Percentiles rank a stretch among this genome's conserved stretches.
Evolutionary conservation across 2,797 vertebrate species (phyloP).

Genomic region (Semaprochilodus insignis): DNA sequence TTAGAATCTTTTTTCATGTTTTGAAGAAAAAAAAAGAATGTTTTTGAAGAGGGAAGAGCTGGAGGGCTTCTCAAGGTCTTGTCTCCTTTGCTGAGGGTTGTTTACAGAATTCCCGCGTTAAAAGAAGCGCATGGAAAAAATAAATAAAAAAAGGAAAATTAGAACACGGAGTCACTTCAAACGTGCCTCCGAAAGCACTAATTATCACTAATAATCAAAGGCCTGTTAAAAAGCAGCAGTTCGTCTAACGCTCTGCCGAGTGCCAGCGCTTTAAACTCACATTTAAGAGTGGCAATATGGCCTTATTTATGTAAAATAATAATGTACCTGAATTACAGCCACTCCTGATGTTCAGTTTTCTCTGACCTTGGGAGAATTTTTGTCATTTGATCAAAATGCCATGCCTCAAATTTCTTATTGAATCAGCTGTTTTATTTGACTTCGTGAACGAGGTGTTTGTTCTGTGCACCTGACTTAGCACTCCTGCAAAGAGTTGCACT

Average conservation of each 20-base stretch:
- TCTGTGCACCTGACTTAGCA: constrained; percentile 28
- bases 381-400: constrained; percentile 4
- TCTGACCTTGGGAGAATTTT: constrained; percentile 7
- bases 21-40: background rate
- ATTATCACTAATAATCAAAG: constrained; percentile 45
- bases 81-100: constrained; percentile 48
- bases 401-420: constrained; percentile 23
- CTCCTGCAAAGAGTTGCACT: constrained; percentile 21
- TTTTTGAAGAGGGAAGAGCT: constrained; percentile 48
- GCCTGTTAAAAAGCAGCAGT: background rate
- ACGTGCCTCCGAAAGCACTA: constrained; percentile 15
- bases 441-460: constrained; percentile 19
- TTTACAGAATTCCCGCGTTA: constrained; percentile 41
- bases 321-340: constrained; percentile 1
- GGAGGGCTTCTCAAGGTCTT: constrained; percentile 56
- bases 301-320: constrained; percentile 9
- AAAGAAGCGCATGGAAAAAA: constrained; percentile 8
- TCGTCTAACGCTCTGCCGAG: background rate
- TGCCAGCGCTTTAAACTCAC: background rate
- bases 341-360: background rate
- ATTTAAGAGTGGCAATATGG: background rate
- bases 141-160: constrained; percentile 14
- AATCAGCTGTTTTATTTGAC: constrained; percentile 31
- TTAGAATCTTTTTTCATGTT: constrained; percentile 17
- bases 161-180: background rate